Base-by-base conservation (phyloP, 2,797 vertebrate species). In the Spea hammondii region DNA sequence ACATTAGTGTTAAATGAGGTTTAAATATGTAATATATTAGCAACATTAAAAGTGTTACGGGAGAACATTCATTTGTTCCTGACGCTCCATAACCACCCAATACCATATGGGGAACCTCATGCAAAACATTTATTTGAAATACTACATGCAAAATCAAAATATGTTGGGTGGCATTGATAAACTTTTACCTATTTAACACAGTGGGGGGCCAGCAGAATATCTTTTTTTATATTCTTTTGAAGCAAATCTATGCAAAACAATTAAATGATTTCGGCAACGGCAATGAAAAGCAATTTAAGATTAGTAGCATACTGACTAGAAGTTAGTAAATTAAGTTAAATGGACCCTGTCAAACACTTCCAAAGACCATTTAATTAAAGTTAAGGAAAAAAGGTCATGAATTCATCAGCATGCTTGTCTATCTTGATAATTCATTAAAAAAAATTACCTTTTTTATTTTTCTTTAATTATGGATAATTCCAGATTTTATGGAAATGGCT, bases 11-110 rank as follows among this genome's bases (percentile, higher is more conserved):
- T 77, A 45, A 77, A 79, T 60, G n/a, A 46, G 65, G 12, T n/a
- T 66, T 70, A 49, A 79, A 77, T 77, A 77, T 77, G 65, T 77
- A 69, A 82, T 62, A 7, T 65, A 77, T 82, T 67, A 82, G 70
- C 70, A 69, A 73, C 48, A 65, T 65, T 62, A 77, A 76, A 82
- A 70, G 79, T 82, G 79, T 82, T 82, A 60, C 70, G 45, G 17
- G 70, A 82, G 65, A 49, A 62, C 65, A 71, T 77, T 69, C 79
- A 77, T 72, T 73, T 82, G 74, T 69, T 77, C 12, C 68, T 54
- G 14, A 6, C 57, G 44, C 59, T 17, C 54, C 32, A 32, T 55
- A 54, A 70, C n/a, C 55, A 62, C 65, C 65, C 54, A 45, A 10
- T 64, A 55, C 70, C 79, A 77, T 76, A 82, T 69, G 79, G 55